These are phyloP conservation scores for Panonychus citri DNA, from an alignment of 1,140 invertebrate genomes.

Conservation along the genomic window DNA sequence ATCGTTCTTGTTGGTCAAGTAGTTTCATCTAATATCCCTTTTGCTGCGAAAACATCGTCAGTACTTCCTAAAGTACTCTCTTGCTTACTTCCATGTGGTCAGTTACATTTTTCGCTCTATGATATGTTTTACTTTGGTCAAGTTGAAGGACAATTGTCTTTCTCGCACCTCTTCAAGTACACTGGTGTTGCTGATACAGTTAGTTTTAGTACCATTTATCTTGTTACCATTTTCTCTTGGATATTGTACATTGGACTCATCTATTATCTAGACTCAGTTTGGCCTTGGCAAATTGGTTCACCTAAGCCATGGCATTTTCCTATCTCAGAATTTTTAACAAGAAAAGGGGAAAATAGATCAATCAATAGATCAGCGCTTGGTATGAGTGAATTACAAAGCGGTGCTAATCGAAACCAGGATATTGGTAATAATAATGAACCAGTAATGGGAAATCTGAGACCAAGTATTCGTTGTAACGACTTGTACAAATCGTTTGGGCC, in stretches of 20 bases:
- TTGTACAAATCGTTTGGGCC: conserved; percentile 17
- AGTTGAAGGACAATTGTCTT: too few relatives aligned
- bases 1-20: too few relatives aligned
- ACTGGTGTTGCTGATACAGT: too few relatives aligned
- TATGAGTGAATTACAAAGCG: background rate
- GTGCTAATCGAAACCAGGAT: background rate
- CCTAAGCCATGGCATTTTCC: conserved; percentile 27
- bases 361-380: too few relatives aligned
- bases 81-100: too few relatives aligned
- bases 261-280: conserved; percentile 19
- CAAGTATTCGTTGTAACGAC: conserved; percentile 16
- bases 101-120: too few relatives aligned
- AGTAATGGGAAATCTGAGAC: background rate
- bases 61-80: too few relatives aligned
- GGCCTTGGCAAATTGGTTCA: conserved; percentile 24
- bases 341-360: background rate
- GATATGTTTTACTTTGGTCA: too few relatives aligned
- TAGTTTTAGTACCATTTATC: background rate
- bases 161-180: too few relatives aligned
- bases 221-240: background rate
- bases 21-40: too few relatives aligned
- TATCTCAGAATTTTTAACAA: background rate
- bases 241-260: conserved; percentile 9
- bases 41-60: too few relatives aligned
- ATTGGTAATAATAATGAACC: background rate